phyloP scores from a whole-genome alignment of 2,113 vertebrate species.

The Menura novaehollandiae region DNA sequence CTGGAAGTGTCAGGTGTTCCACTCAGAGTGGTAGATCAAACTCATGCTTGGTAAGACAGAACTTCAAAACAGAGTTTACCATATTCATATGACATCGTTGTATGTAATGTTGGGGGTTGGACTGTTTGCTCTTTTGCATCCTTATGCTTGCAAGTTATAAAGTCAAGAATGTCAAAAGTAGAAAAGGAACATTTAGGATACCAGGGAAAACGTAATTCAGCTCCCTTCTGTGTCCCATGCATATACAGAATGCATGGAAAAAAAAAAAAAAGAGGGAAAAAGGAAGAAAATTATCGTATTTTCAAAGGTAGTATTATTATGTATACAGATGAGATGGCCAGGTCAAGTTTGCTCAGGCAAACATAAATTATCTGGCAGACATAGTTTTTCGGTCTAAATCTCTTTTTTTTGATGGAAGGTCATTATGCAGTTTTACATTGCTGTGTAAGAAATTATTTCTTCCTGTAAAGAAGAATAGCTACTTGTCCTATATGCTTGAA shows the following conservation, averaged over 20 bases:
- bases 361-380: background rate
- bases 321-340: background rate
- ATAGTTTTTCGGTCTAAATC: background rate
- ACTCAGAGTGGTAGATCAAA: background rate
- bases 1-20: background rate
- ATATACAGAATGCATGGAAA: background rate
- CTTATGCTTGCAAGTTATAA: background rate
- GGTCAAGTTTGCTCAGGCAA: background rate
- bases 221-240: background rate
- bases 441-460: background rate
- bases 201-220: background rate
- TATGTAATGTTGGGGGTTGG: background rate
- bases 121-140: background rate
- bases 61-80: background rate
- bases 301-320: background rate
- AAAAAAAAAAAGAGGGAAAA: background rate
- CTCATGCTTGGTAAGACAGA: accelerated
- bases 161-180: background rate
- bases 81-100: background rate
- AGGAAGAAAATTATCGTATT: background rate
- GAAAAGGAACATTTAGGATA: background rate
- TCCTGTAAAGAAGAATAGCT: background rate
- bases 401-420: background rate
- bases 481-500: background rate
- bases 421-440: background rate